Evolutionary conservation across 2,113 vertebrate species (phyloP), one percentile per base, ranked within the genome.

Genomic region (Plotosus lineatus): DNA sequence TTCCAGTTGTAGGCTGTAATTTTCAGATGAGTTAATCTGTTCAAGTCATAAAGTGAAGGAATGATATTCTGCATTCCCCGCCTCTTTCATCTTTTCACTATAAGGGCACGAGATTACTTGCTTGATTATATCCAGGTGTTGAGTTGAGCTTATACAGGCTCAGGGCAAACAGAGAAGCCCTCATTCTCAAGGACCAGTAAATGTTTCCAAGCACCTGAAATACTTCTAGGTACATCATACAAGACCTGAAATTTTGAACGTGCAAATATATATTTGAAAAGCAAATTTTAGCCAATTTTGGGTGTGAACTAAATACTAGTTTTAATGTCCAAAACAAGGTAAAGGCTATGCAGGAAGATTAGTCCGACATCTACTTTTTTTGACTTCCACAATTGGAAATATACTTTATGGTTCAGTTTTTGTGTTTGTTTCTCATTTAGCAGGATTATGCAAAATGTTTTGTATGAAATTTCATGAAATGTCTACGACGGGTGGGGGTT

Each of bases 41-140:
- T 84, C 61, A 86, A 82, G 83, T 74, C 75, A 80, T 81, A 80
- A 79, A 85, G 68, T 61, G 80, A 79, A 83, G 79, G 66, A 85
- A 85, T 75, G 58, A 69, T 65, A 82, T 73, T 84, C 56, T 84
- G 63, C 86, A 80, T 89, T 85, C 83, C 81, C 75, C 28, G n/a
- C 23, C 40, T 69, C 85, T 89, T 86, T 87, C 85, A 87, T 85
- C 83, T 84, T 82, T 81, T 85, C 76, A 68, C 78, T 84, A 78
- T 83, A 75, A 87, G 83, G 77, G 77, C 69, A 42, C 56, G 65
- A 87, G 83, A 88, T 87, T 84, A 81, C 77, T 86, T 74, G 79
- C 72, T 56, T 80, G 82, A 87, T 85, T 82, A 85, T 85, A 85
- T 85, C 77, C 85, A 88, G 82, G 85, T 82, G 84, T 86, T 86